Base-by-base conservation (phyloP, 2,888 invertebrate genomes). In the Sinotaia quadrata region DNA sequence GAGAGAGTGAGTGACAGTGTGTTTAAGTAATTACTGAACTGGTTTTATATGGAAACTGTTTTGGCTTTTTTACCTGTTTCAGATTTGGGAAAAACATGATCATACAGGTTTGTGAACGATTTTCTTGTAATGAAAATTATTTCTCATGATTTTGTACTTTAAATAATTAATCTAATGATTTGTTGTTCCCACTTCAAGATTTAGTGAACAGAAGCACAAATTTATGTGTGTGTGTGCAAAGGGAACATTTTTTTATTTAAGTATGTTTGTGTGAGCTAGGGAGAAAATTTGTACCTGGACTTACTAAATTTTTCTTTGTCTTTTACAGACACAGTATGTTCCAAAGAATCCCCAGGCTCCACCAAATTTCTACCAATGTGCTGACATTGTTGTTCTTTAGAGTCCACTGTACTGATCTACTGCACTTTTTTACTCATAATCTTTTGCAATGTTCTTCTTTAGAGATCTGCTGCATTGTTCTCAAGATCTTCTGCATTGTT, bases 291-390 rank as follows among this genome's bases (percentile, higher is more conserved):
- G n/a, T n/a, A n/a, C n/a, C n/a, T n/a, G n/a, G n/a, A n/a, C n/a
- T n/a, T n/a, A n/a, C n/a, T n/a, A n/a, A n/a, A n/a, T n/a, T n/a
- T n/a, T 49, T 51, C 18, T n/a, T 51, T 34, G 15, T 24, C 37
- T 41, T 44, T 69, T 73, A 31, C 73, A 73, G 71, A 68, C 52
- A 1, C 33, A 29, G 5, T 74, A 74, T 56, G 70, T 74, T n/a
- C 68, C 74, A 12, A 74, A 67, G 36, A 74, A 74, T 47, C 59
- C 72, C 1, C 52, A 66, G 31, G 74, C 74, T 18, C 74, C 74
- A 15, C 58, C 74, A 1, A 68, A 62, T 3, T 74, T 74, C 62
- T 74, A 72, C 67, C 74, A 74, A 59, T 74, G 74, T 66, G 69
- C 72, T 37, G 74, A 74, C 63, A 54, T 74, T 37, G 44, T 27